Percentiles rank a stretch among this genome's conserved stretches.
These are phyloP conservation scores for Glaucidium brasilianum DNA, from an alignment of 2,113 vertebrate species.

Conservation along the genomic window DNA sequence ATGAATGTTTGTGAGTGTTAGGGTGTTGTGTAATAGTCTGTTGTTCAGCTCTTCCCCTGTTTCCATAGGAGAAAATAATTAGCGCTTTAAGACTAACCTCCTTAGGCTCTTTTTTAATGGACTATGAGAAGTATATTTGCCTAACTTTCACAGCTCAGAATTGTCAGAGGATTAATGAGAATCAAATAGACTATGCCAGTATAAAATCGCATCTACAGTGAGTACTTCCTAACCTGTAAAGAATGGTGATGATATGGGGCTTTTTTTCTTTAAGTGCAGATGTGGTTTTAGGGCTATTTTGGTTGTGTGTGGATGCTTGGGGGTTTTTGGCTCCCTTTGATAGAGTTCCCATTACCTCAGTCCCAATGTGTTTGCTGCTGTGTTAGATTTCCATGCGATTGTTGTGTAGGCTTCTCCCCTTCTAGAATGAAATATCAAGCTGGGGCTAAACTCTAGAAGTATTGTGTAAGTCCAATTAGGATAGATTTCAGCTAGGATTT, in stretches of 20 bases:
- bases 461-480: background rate
- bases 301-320: background rate
- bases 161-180: background rate
- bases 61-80: conserved; percentile 24
- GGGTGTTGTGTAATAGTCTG: background rate
- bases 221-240: background rate
- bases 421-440: background rate
- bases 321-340: background rate
- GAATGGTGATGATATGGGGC: background rate
- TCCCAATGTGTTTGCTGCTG: background rate
- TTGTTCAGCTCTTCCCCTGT: background rate
- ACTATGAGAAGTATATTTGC: conserved; percentile 1
- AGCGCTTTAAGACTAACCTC: conserved; percentile 1
- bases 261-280: background rate
- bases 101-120: conserved; percentile 14
- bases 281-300: background rate
- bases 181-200: background rate
- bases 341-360: background rate
- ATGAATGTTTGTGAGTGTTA: background rate
- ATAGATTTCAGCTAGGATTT: background rate
- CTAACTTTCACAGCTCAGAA: background rate
- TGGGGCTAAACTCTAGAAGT: background rate
- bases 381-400: background rate
- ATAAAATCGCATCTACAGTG: background rate
- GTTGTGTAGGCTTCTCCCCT: background rate